A percentile compares a stretch with the other conserved stretches of the same genome.
Conservation (phyloP, 2,113 vertebrate genomes). For the Ranitomeya variabilis region DNA sequence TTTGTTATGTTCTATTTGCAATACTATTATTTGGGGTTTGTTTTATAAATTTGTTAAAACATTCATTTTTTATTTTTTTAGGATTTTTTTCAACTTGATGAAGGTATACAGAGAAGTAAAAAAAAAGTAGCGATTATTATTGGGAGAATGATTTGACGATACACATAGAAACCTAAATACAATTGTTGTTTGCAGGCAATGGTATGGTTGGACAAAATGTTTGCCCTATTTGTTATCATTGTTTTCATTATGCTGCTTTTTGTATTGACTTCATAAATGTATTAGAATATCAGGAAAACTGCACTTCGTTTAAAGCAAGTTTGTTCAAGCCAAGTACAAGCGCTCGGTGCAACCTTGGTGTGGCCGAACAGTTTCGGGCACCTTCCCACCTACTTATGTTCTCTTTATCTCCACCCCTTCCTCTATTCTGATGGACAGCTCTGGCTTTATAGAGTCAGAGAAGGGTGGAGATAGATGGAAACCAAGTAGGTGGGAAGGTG, state of each 20-base stretch:
- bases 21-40: neutral
- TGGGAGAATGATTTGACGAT: neutral
- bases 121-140: too few species aligned
- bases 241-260: neutral
- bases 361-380: too few species aligned
- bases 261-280: neutral
- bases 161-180: neutral
- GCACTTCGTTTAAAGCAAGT: too few species aligned
- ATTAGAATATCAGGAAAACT: too few species aligned
- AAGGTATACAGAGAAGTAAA: neutral
- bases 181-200: neutral
- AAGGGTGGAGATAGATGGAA: too few species aligned
- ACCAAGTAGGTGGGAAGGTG: too few species aligned
- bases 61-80: neutral
- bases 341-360: too few species aligned
- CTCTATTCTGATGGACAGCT: too few species aligned
- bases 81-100: neutral
- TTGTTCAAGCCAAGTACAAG: too few species aligned
- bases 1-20: neutral
- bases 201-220: neutral
- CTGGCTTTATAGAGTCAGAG: too few species aligned
- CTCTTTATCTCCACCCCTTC: too few species aligned
- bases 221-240: neutral
- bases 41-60: neutral
- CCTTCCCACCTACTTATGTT: too few species aligned